phyloP scores from a whole-genome alignment of 2,113 vertebrate species.

The Elgaria multicarinata region DNA sequence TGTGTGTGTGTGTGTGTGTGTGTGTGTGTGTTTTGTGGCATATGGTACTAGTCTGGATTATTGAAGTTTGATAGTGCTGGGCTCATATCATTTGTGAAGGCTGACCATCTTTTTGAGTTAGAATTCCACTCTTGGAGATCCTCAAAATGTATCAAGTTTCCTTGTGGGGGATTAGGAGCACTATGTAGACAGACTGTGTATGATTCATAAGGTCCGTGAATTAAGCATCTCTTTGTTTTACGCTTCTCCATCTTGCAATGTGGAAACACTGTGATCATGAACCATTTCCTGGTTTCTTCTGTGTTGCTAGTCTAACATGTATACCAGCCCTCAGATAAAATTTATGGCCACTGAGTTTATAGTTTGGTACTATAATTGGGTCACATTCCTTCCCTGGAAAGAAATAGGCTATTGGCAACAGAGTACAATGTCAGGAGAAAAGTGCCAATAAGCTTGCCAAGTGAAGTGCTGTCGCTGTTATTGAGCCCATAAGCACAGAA shows the following conservation, averaged over 20 bases:
- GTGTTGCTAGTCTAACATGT: background rate
- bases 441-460: background rate
- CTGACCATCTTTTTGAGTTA: background rate
- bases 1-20: no score
- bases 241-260: background rate
- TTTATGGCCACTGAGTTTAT: background rate
- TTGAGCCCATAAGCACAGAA: constrained; percentile 20
- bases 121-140: background rate
- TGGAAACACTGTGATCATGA: background rate
- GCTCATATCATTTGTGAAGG: no score
- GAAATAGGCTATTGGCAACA: constrained; percentile 27
- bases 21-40: no score
- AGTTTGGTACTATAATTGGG: constrained; percentile 19
- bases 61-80: background rate
- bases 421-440: background rate
- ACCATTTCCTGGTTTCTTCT: constrained; percentile 8
- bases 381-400: constrained; percentile 6
- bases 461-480: constrained; percentile 21
- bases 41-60: background rate
- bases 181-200: background rate
- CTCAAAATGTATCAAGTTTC: background rate
- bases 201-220: background rate
- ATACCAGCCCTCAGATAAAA: background rate
- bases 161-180: background rate
- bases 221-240: background rate